Evolutionary conservation across 2,888 invertebrate genomes (phyloP), one percentile per base, ranked within the genome.

Genomic region (Erannis defoliaria): DNA sequence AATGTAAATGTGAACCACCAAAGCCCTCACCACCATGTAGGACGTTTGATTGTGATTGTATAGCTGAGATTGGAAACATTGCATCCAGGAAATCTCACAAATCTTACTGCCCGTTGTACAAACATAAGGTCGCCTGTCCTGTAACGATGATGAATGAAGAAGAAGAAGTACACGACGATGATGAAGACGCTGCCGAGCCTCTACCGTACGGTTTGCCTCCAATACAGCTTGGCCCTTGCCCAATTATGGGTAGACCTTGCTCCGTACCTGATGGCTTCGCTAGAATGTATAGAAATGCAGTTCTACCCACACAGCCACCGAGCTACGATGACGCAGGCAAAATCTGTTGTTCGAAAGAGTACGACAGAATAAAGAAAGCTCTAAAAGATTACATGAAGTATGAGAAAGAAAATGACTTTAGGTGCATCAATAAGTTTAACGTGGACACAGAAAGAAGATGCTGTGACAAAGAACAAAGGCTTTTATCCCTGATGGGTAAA

Each of bases 301-400:
- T 74, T 9, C 62, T 82, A 55, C 83, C 89, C 35, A 58, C 81
- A 1, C 73, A 74, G 54, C 91, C 90, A 6, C 85, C 86, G 0
- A 92, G 90, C 66, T 89, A 88, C 64, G 84, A 82, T 48, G 84
- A 89, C 19, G 88, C 88, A 2, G 92, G 92, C 5, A 92, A 92
- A 81, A 84, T 93, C 6, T 93, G 93, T 67, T 93, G 93, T 70
- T 90, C 93, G 0, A 91, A 88, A 68, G 92, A 93, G 70, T 93
- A 82, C 53, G 86, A 92, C 59, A 82, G 91, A 76, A 90, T 93
- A 54, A 92, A 88, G 78, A 89, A 87, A 64, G 90, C 90, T 0
- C 74, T 93, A 8, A 85, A 83, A 59, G 88, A 90, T 33, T 92
- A 91, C 49, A 86, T 87, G 84, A 86, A 80, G 58, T 64, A 85